A percentile compares a stretch with the other conserved stretches of the same genome.
Conservation (phyloP, 2,888 invertebrate species). For the Ormyrus labotus region DNA sequence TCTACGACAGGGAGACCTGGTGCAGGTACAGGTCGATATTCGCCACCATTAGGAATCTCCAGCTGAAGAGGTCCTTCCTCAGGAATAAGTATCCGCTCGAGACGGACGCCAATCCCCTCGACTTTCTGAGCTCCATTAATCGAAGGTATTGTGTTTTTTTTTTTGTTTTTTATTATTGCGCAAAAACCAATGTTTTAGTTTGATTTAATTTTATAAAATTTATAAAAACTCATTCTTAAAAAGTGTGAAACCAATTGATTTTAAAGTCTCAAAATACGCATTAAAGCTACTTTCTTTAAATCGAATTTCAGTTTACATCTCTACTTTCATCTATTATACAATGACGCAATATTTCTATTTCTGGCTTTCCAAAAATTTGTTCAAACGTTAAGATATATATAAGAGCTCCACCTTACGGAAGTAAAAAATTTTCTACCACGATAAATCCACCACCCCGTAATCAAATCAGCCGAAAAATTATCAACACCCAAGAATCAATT, state of each 20-base stretch:
- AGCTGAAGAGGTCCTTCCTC: constrained; percentile 53
- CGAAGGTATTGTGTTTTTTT: constrained; percentile 63
- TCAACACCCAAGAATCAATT: no score
- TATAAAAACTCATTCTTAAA: no score
- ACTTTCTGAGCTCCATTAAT: constrained; percentile 69
- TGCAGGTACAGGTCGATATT: constrained; percentile 47
- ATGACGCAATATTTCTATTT: not conserved
- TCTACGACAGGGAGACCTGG: constrained; percentile 58
- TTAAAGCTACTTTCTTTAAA: not conserved
- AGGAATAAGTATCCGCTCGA: constrained; percentile 67
- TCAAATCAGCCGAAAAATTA: no score
- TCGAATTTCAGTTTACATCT: not conserved
- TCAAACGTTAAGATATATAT: no score
- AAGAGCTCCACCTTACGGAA: no score
- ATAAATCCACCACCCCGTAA: no score
- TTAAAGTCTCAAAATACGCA: no score
- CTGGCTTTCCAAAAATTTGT: not conserved
- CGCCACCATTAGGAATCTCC: constrained; percentile 28
- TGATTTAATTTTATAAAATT: no score
- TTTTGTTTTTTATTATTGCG: no score
- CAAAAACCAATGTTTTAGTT: no score
- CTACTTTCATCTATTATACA: not conserved
- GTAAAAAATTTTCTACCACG: no score
- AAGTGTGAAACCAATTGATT: no score
- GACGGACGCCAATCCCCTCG: constrained; percentile 62